Evolutionary conservation across 2,113 vertebrate genomes (phyloP).

Genomic region (Symphodus melops): DNA sequence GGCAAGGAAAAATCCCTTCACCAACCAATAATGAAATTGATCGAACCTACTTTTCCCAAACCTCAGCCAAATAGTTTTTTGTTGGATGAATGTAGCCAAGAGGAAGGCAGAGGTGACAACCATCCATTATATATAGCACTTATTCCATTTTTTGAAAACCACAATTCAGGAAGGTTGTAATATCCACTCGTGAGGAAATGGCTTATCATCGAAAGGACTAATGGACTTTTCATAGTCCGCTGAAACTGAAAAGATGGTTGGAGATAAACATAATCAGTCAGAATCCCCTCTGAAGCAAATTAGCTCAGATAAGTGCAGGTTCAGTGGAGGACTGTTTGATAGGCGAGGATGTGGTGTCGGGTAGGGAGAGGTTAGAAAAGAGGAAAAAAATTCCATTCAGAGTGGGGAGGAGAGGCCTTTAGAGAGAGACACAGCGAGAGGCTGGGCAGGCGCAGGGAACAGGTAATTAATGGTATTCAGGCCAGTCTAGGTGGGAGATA

Average conservation of each 20-base stretch:
- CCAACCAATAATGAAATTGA: too few relatives aligned
- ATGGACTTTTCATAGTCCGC: neutral
- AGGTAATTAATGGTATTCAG: slow-evolving; percentile 75
- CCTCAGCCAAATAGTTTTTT: too few relatives aligned
- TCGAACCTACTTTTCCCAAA: too few relatives aligned
- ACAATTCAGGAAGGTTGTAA: too few relatives aligned
- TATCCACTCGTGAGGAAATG: too few relatives aligned
- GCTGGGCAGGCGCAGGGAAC: slow-evolving; percentile 36
- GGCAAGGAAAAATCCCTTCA: too few relatives aligned
- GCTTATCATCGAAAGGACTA: too few relatives aligned
- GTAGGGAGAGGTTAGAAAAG: neutral
- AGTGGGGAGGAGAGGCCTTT: slow-evolving; percentile 5
- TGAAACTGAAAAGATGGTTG: slow-evolving; percentile 17
- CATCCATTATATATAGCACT: too few relatives aligned
- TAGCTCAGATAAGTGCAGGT: slow-evolving; percentile 40
- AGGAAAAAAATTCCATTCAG: slow-evolving; percentile 2
- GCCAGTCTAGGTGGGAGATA: slow-evolving; percentile 69
- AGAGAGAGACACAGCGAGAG: slow-evolving; percentile 32
- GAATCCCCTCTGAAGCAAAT: slow-evolving; percentile 36
- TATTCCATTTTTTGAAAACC: too few relatives aligned
- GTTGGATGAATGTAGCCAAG: too few relatives aligned
- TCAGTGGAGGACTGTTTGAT: slow-evolving; percentile 39
- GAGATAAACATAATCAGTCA: slow-evolving; percentile 18
- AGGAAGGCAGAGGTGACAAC: too few relatives aligned
- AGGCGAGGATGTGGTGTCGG: neutral